Conservation (phyloP, 2,888 invertebrate species). For the Trichacis sp. region DNA sequence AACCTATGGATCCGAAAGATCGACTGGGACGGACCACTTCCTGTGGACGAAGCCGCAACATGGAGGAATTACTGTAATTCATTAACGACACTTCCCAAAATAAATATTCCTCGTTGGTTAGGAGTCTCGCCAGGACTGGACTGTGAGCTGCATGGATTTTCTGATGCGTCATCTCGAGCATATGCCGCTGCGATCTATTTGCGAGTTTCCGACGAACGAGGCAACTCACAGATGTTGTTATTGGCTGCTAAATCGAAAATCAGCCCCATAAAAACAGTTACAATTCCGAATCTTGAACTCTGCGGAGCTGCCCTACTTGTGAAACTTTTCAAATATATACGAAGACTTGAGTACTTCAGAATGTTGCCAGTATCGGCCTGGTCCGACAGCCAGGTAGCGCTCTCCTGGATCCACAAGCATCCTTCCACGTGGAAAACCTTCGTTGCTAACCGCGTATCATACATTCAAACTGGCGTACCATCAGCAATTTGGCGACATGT, state of each 20-base stretch:
- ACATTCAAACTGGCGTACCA: slow-evolving; percentile 15
- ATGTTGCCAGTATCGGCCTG: slow-evolving; percentile 12
- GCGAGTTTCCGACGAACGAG: background rate
- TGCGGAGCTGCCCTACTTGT: background rate
- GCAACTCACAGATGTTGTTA: background rate
- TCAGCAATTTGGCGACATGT: slow-evolving; percentile 32
- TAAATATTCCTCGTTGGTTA: slow-evolving; percentile 21
- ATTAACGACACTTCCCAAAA: background rate
- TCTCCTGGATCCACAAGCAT: slow-evolving; percentile 36
- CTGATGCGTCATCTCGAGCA: slow-evolving; percentile 24
- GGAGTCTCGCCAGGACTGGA: background rate
- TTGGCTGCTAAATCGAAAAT: background rate
- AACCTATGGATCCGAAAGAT: slow-evolving; percentile 21
- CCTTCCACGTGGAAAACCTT: slow-evolving; percentile 27
- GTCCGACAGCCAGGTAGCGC: slow-evolving; percentile 42
- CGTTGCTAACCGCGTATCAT: slow-evolving; percentile 29
- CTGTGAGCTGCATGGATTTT: slow-evolving; percentile 23
- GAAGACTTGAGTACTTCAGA: background rate
- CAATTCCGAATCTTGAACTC: background rate
- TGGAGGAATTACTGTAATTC: slow-evolving; percentile 8
- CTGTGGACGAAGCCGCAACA: too few species aligned
- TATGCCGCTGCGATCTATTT: slow-evolving; percentile 23
- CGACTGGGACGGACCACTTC: slow-evolving; percentile 24
- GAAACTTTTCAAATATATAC: background rate
- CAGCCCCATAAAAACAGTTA: background rate